Base-by-base conservation (phyloP, 1,140 invertebrate genomes). In the Brachionus sp. region DNA sequence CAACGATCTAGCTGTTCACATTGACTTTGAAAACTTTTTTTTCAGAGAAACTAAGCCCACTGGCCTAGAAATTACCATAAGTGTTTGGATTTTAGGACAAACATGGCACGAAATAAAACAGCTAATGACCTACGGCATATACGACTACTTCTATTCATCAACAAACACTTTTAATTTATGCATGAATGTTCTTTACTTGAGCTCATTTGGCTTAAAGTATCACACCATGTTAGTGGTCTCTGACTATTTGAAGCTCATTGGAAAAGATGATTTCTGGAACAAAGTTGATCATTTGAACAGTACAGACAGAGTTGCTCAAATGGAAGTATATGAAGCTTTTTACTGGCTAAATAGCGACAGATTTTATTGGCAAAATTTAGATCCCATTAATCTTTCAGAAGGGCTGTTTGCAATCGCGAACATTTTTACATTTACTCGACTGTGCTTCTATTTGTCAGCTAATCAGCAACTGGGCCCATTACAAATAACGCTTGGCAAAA, bases 381-480 rank as follows among this genome's bases (percentile, higher is more conserved):
- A 88, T 73, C 87, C 87, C 0, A 85, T 86, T 50, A 87, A 87
- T 80, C 23, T 86, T 13, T 84, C 85, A 0, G 87, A 88, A 73
- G 86, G 85, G 9, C 64, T 86, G 35, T 87, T 87, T 84, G 86
- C 87, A 7, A 85, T 88, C 0, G 87, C 85, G 5, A 88, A 87
- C 68, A 86, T 88, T 37, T 83, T 88, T 16, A 87, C 86, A 64
- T 87, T 89, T 85, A 87, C 88, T 16, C 84, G 88, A 16, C 88
- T 88, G 10, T 89, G 87, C 57, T 89, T 88, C 86, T 85, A 89
- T 82, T 88, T 89, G 87, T 88, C 89, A 13, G 89, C 88, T 35
- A 89, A 89, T 84, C 88, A 89, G 82, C 88, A 89, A 19, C 85
- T 89, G 19, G 89, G 89, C 16, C 88, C 89, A 1, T 84, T 89